Base-by-base conservation (phyloP, 2,888 invertebrate species). In the Parelbella ahira region DNA sequence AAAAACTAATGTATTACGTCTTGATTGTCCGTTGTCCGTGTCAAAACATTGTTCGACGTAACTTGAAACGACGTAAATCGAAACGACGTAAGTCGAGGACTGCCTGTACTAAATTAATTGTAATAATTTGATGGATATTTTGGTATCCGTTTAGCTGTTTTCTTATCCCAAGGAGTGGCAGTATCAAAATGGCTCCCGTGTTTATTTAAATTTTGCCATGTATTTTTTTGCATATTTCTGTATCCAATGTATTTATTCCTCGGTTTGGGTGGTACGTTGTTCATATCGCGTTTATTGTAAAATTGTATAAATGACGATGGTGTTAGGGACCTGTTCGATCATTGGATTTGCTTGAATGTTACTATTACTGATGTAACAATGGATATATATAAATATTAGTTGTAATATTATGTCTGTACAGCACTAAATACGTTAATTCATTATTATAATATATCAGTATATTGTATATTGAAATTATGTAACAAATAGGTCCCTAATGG, bases 11-110 rank as follows among this genome's bases (percentile, higher is more conserved):
- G 20, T 33, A 43, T 42, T 37, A 43, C 42, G 47, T 39, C 38
- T 47, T 38, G 30, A 38, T 47, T 34, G 43, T 47, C 39, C 43
- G 37, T 43, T 43, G 46, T 43, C 34, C 42, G n/a, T n/a, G n/a
- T n/a, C n/a, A n/a, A n/a, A n/a, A n/a, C n/a, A n/a, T n/a, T n/a
- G n/a, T n/a, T n/a, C n/a, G n/a, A n/a, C n/a, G n/a, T n/a, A n/a
- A n/a, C n/a, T n/a, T n/a, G n/a, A n/a, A n/a, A n/a, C n/a, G n/a
- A n/a, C 15, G 15, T 15, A 15, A 15, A 15, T 15, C 15, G 15
- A 15, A 15, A 15, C 15, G 15, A 15, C 15, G 15, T 15, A 15
- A 3, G 15, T 15, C 4, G 15, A 15, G 15, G 15, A 15, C 2
- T 15, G n/a, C n/a, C n/a, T n/a, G n/a, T n/a, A n/a, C n/a, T n/a